Conservation (phyloP, 2,888 invertebrate species). For the Cosmia pyralina region DNA sequence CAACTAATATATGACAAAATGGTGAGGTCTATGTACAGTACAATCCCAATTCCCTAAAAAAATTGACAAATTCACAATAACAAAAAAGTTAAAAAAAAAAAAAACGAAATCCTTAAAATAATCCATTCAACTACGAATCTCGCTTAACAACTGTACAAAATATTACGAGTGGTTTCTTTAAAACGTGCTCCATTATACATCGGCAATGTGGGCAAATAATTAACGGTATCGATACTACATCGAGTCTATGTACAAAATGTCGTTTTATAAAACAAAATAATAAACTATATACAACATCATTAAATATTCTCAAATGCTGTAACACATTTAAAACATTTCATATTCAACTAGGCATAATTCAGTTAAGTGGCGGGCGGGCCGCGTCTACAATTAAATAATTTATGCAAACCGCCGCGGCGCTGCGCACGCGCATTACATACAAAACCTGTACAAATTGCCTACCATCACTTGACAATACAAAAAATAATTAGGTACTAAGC, state of each 20-base stretch:
- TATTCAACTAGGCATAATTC: constrained; percentile 89
- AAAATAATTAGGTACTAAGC: constrained; percentile 80
- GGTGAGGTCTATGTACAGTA: constrained; percentile 91
- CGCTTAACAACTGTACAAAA: constrained; percentile 89
- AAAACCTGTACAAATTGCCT: constrained; percentile 81
- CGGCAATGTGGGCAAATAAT: constrained; percentile 86
- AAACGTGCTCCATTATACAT: constrained; percentile 82
- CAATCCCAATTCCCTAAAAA: constrained; percentile 93
- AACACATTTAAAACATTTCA: constrained; percentile 90
- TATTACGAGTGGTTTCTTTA: constrained; percentile 89
- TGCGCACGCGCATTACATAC: constrained; percentile 66
- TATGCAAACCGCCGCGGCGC: constrained; percentile 68
- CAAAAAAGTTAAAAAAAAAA: constrained; percentile 86
- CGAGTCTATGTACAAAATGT: constrained; percentile 85
- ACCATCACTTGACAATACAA: constrained; percentile 72
- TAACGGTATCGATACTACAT: constrained; percentile 78
- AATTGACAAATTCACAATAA: constrained; percentile 93
- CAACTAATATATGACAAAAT: constrained; percentile 87
- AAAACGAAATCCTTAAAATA: constrained; percentile 85
- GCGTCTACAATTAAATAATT: constrained; percentile 79
- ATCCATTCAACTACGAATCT: constrained; percentile 88
- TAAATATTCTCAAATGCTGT: constrained; percentile 90
- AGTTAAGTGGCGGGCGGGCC: constrained; percentile 79
- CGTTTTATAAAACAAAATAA: constrained; percentile 88
- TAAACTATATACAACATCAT: constrained; percentile 90